A percentile compares a stretch with the other conserved stretches of the same genome.
Conservation (phyloP, 2,888 invertebrate genomes). For the Plemyria rubiginata region DNA sequence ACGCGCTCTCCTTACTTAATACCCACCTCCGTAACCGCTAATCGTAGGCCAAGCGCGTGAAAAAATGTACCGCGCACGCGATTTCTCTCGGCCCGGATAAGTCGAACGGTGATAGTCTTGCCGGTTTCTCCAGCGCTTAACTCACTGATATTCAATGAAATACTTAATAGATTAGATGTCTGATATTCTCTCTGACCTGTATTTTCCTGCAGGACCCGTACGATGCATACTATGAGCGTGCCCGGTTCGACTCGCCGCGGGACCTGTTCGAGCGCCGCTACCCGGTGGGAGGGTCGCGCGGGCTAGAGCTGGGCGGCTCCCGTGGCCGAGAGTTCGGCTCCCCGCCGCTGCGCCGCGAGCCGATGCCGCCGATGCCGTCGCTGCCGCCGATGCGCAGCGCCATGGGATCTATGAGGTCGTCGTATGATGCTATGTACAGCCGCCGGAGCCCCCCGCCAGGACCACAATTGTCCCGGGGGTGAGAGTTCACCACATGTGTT, state of each 20-base stretch:
- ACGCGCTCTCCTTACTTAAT: constrained; percentile 73
- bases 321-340: constrained; percentile 87
- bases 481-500: constrained; percentile 49
- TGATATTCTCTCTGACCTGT: constrained; percentile 13
- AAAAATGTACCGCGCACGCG: constrained; percentile 63
- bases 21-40: constrained; percentile 39
- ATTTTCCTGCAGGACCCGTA: constrained; percentile 85
- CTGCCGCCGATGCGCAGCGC: constrained; percentile 86
- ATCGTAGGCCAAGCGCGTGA: constrained; percentile 72
- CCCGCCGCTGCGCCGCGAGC: constrained; percentile 91
- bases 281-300: constrained; percentile 84
- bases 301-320: constrained; percentile 82
- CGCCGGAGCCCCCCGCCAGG: constrained; percentile 90
- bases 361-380: constrained; percentile 92
- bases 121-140: constrained; percentile 24
- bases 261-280: constrained; percentile 93
- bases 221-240: constrained; percentile 92
- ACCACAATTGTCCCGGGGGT: constrained; percentile 83
- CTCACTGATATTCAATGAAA: constrained; percentile 1
- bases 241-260: constrained; percentile 90
- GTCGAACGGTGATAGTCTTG: constrained; percentile 35
- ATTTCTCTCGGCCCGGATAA: constrained; percentile 57
- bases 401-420: constrained; percentile 89
- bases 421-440: constrained; percentile 93
- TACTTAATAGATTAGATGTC: background rate